Base-by-base conservation (phyloP, 2,888 invertebrate species). In the Lissocephala sabroskyi region DNA sequence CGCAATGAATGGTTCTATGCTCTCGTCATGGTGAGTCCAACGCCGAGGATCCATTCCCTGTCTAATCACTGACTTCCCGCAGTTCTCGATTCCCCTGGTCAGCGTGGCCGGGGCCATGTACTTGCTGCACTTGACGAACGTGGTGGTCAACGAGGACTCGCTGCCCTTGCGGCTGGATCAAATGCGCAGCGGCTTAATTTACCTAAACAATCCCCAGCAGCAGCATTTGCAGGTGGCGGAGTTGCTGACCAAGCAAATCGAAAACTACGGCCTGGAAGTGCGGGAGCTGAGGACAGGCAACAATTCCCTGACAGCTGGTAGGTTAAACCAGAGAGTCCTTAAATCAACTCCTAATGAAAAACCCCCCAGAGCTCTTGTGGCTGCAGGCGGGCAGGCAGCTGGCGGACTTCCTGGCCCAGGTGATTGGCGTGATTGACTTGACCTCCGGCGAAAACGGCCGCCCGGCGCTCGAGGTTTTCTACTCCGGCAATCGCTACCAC, bases 401-500 rank as follows among this genome's bases (percentile, higher is more conserved):
- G 44, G 64, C 80, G 13, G 62, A 80, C 40, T 84, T 82, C 52
- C 65, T 83, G 36, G 79, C 84, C 48, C 65, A 80, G 35, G 75
- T 77, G 11, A 68, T 84, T 41, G 84, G 82, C 3, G 62, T 77
- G 6, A 55, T 84, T 32, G 62, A 74, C 33, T 54, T 83, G 29
- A 45, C 52, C 17, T 17, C 41, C 2, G 41, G 47, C 16, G 47
- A 41, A 10, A 63, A 48, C 3, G 59, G 40, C 45, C 80, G 28
- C 66, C 82, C 51, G 66, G 39, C 9, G 1, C 35, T 83, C 4
- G 56, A 53, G 7, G 54, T 86, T 1, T 74, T 86, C 55, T 87
- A 85, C 65, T 87, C 87, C 0, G 79, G 80, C 41, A 83, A 84
- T 52, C 86, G 87, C 2, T 61, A 85, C 9, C 88, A 88, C 55